phyloP scores from a whole-genome alignment of 2,797 vertebrate genomes.

The Rhinatrema bivittatum region DNA sequence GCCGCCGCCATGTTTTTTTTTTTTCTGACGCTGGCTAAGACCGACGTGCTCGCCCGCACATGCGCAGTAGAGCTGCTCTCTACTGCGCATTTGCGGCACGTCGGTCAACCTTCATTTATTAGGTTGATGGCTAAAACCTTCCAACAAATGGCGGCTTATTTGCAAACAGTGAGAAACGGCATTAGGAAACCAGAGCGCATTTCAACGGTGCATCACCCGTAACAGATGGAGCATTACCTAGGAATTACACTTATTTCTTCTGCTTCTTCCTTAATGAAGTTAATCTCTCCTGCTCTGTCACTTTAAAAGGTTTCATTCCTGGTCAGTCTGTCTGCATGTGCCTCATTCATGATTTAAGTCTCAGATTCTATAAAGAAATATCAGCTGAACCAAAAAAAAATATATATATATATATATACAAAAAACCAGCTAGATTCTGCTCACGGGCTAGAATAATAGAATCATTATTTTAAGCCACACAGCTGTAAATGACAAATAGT shows the following conservation, averaged over 20 bases:
- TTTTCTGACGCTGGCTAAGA: too few species aligned
- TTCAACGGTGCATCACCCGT: slow-evolving; percentile 40
- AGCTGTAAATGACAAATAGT: slow-evolving; percentile 68
- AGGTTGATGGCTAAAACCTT: slow-evolving; percentile 26
- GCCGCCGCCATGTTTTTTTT: too few species aligned
- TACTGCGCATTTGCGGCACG: too few species aligned
- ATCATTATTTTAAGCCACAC: slow-evolving; percentile 59
- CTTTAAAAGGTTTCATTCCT: slow-evolving; percentile 50
- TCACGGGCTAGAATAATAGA: slow-evolving; percentile 60
- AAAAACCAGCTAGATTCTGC: slow-evolving; percentile 41
- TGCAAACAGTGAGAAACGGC: slow-evolving; percentile 32
- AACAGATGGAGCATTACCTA: slow-evolving; percentile 48
- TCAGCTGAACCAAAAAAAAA: slow-evolving; percentile 40
- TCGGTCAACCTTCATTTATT: too few species aligned
- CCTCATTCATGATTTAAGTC: slow-evolving; percentile 46
- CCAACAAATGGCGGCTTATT: slow-evolving; percentile 26
- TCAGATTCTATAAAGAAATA: too few species aligned
- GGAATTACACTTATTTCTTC: slow-evolving; percentile 50
- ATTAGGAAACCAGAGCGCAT: slow-evolving; percentile 27
- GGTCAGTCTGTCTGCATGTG: slow-evolving; percentile 42
- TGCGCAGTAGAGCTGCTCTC: too few species aligned
- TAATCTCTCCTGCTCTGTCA: slow-evolving; percentile 47
- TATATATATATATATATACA: too few species aligned
- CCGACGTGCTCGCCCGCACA: too few species aligned
- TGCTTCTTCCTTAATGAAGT: slow-evolving; percentile 46